Conservation (phyloP, 2,797 vertebrate species). For the Amniataba percoides region DNA sequence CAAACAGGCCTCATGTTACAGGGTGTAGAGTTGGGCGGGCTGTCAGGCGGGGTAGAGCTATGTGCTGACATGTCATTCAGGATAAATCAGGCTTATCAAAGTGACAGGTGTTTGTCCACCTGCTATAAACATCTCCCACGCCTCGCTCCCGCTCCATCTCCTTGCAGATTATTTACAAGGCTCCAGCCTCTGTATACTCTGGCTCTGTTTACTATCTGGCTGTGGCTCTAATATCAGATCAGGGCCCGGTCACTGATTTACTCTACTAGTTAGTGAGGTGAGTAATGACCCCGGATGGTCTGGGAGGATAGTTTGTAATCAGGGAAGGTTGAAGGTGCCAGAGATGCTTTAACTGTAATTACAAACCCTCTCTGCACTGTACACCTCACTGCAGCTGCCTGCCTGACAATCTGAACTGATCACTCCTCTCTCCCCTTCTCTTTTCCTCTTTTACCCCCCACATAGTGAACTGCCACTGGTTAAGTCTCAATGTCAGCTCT, state of each 20-base stretch:
- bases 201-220: constrained; percentile 77
- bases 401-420: constrained; percentile 47
- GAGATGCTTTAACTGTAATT: constrained; percentile 73
- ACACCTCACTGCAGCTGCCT: constrained; percentile 46
- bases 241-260: constrained; percentile 67
- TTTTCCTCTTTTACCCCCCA: constrained; percentile 18
- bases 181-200: constrained; percentile 62
- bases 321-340: constrained; percentile 59
- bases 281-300: constrained; percentile 75
- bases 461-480: constrained; percentile 23
- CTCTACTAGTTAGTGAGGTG: constrained; percentile 80
- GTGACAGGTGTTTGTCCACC: constrained; percentile 93
- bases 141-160: constrained; percentile 75
- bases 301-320: constrained; percentile 72
- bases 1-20: constrained; percentile 41
- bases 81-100: constrained; percentile 93
- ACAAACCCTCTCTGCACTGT: constrained; percentile 42
- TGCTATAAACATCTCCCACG: constrained; percentile 89
- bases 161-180: constrained; percentile 84
- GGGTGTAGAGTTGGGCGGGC: constrained; percentile 45
- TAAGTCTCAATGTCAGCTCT: constrained; percentile 75
- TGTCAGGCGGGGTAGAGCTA: constrained; percentile 84
- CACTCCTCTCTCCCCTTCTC: constrained; percentile 14
- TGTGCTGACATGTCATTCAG: constrained; percentile 85
- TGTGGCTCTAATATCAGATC: constrained; percentile 75